phyloP scores from a whole-genome alignment of 2,113 vertebrate genomes.

The Etia nguti region DNA sequence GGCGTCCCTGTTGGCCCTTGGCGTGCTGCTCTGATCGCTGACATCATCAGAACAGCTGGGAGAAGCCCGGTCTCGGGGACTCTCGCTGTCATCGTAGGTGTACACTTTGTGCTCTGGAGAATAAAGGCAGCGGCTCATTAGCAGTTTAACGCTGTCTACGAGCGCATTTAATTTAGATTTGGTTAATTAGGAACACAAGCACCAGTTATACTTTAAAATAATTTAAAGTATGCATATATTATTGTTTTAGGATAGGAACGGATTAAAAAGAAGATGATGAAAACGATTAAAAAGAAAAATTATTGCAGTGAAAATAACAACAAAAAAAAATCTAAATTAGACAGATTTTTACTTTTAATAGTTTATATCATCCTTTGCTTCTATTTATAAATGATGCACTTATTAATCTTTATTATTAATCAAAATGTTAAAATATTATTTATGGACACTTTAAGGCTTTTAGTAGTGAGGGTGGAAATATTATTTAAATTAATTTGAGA shows the following conservation, averaged over 20 bases:
- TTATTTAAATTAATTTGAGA: fast-evolving
- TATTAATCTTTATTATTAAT: not conserved
- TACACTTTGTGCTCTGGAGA: constrained; percentile 78
- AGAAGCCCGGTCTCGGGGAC: constrained; percentile 58
- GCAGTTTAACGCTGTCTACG: not conserved
- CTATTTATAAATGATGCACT: fast-evolving
- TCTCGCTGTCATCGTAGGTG: constrained; percentile 55
- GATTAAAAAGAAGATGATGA: not conserved
- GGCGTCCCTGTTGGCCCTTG: not conserved
- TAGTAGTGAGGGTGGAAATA: not conserved
- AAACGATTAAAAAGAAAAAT: not conserved
- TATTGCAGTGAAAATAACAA: not conserved
- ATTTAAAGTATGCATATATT: not conserved
- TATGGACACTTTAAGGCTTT: not conserved
- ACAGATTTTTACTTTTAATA: not conserved
- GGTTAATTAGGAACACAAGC: fast-evolving
- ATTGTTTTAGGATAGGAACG: not conserved
- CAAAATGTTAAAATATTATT: not conserved
- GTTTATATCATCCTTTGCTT: fast-evolving
- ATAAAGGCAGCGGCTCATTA: not conserved
- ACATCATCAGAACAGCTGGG: constrained; percentile 67
- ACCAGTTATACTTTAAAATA: not conserved
- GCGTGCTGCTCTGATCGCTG: constrained; percentile 17
- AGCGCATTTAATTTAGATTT: not conserved
- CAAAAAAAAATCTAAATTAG: not conserved